phyloP scores from a whole-genome alignment of 35 echinoderm and acorn worm genomes.

The Apostichopus parvimensis region DNA sequence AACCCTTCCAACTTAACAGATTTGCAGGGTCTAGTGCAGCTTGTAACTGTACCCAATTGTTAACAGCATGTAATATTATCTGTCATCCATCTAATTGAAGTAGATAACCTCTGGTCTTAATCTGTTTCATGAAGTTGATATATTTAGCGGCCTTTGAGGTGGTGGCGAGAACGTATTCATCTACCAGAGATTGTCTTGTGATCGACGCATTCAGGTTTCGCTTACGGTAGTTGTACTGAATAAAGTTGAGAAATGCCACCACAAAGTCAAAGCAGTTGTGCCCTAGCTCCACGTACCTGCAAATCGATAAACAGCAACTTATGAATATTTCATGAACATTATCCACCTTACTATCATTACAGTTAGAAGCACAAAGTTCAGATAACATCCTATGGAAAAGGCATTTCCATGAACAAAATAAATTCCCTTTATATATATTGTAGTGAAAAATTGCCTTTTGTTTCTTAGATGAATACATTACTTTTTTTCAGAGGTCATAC shows the following conservation, averaged over 20 bases:
- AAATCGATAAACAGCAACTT: constrained; percentile 14
- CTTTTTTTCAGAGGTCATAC: too few relatives aligned
- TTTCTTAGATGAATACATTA: too few relatives aligned
- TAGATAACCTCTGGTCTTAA: constrained; percentile 2
- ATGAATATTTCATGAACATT: too few relatives aligned
- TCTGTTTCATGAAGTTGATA: constrained; percentile 48
- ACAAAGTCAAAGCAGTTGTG: constrained; percentile 94
- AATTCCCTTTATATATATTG: too few relatives aligned
- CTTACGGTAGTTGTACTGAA: constrained; percentile 63
- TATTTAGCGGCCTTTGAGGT: constrained; percentile 62
- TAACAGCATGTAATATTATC: not conserved
- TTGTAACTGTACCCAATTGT: too few relatives aligned
- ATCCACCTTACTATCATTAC: too few relatives aligned
- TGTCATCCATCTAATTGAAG: constrained; percentile 29
- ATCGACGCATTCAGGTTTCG: not conserved
- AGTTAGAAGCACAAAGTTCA: too few relatives aligned
- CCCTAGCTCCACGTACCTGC: constrained; percentile 57
- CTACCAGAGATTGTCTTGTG: constrained; percentile 54
- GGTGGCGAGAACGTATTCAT: constrained; percentile 60
- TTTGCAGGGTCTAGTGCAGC: too few relatives aligned
- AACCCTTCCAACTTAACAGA: too few relatives aligned
- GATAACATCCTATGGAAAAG: too few relatives aligned
- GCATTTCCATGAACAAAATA: too few relatives aligned
- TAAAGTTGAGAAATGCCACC: constrained; percentile 68
- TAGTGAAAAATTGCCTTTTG: too few relatives aligned